Evolutionary conservation across 2,797 vertebrate genomes (phyloP).

Genomic region (Liparis tanakae): DNA sequence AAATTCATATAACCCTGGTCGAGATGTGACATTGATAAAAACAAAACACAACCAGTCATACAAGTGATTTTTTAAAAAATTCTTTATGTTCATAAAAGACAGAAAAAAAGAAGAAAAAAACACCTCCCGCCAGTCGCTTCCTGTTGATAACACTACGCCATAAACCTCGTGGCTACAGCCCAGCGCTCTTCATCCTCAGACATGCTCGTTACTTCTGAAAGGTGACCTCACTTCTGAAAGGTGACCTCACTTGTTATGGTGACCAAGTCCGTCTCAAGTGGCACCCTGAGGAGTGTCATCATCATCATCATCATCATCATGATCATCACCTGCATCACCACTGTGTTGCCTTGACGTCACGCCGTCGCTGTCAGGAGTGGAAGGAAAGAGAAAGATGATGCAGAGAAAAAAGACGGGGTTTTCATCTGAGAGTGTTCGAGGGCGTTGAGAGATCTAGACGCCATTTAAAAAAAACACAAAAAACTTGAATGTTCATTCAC

Average conservation of each 20-base stretch:
- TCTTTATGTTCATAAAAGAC: conserved; percentile 8
- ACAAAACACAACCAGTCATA: conserved; percentile 14
- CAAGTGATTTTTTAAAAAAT: conserved; percentile 2
- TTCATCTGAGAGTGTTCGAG: background rate
- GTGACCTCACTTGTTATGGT: conserved; percentile 36
- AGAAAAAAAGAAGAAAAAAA: conserved; percentile 20
- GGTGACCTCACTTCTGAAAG: conserved; percentile 16
- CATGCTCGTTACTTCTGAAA: conserved; percentile 32
- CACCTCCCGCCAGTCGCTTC: background rate
- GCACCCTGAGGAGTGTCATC: conserved; percentile 27
- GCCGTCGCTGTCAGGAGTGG: conserved; percentile 11
- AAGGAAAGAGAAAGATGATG: conserved; percentile 5
- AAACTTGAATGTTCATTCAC: conserved; percentile 28
- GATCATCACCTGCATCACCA: conserved; percentile 7
- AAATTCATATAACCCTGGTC: background rate
- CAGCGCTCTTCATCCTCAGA: conserved; percentile 21
- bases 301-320: conserved; percentile 11
- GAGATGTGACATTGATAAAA: conserved; percentile 6
- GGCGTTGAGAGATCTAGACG: background rate
- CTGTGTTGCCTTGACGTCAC: conserved; percentile 14
- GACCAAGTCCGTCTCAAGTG: conserved; percentile 39
- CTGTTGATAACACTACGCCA: background rate
- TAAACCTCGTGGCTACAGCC: conserved; percentile 18
- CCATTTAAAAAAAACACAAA: conserved; percentile 25
- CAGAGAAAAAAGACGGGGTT: background rate